Conservation (phyloP, 1,140 invertebrate species). For the Heliconius melpomene region DNA sequence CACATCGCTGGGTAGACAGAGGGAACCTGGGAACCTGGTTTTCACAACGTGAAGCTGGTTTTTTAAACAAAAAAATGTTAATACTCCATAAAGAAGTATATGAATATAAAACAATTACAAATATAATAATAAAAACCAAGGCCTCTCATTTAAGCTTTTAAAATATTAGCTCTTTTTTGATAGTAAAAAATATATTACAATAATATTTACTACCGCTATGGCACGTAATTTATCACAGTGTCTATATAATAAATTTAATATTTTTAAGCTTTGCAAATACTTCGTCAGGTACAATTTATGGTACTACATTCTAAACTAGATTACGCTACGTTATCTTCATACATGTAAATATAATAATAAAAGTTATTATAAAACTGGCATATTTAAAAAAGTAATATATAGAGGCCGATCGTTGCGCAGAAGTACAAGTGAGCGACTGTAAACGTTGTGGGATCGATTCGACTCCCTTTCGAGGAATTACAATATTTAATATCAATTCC, state of each 20-base stretch:
- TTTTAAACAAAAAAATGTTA: too few relatives aligned
- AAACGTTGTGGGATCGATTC: too few relatives aligned
- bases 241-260: neutral
- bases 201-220: neutral
- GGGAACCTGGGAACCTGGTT: too few relatives aligned
- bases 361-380: neutral
- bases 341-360: neutral
- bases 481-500: too few relatives aligned
- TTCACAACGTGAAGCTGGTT: too few relatives aligned
- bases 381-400: neutral
- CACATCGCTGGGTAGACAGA: too few relatives aligned
- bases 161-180: neutral
- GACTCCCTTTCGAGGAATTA: too few relatives aligned
- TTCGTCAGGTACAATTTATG: conserved; percentile 5
- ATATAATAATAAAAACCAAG: neutral
- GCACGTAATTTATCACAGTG: neutral
- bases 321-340: neutral
- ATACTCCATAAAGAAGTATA: too few relatives aligned
- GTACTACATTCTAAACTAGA: neutral
- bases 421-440: too few relatives aligned
- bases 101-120: neutral
- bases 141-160: neutral
- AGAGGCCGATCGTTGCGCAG: too few relatives aligned
- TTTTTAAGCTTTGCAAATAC: neutral
- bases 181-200: neutral